A percentile compares a stretch with the other conserved stretches of the same genome.
phyloP scores from a whole-genome alignment of 2,113 vertebrate genomes.

The Prolemur simus region DNA sequence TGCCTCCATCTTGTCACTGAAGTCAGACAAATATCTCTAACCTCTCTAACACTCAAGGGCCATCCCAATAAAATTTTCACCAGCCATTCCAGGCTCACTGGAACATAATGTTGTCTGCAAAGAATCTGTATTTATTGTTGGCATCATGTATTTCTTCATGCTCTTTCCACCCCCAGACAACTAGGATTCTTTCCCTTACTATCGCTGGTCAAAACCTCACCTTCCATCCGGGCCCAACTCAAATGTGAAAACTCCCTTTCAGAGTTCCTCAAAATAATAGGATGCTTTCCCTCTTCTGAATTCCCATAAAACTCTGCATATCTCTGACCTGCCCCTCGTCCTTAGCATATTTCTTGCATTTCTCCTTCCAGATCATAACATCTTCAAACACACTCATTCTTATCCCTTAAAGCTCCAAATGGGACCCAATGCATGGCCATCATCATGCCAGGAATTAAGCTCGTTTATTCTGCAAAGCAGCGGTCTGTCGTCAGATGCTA shows the following conservation, averaged over 20 bases:
- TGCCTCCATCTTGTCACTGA: not conserved
- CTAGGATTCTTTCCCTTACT: not conserved
- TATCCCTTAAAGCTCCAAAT: constrained; percentile 60
- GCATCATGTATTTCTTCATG: not conserved
- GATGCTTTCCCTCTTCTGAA: not conserved
- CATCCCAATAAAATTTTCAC: too few relatives aligned
- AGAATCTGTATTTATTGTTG: not conserved
- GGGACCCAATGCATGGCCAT: constrained; percentile 51
- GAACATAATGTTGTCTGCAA: not conserved
- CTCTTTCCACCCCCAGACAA: not conserved
- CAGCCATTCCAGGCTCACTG: not conserved
- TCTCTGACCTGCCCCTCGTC: not conserved
- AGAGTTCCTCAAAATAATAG: not conserved
- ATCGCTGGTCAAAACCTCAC: not conserved
- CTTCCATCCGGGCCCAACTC: not conserved
- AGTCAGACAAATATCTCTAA: not conserved
- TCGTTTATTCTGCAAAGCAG: constrained; percentile 72
- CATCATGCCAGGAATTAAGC: constrained; percentile 66
- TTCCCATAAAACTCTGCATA: not conserved
- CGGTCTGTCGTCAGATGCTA: constrained; percentile 66
- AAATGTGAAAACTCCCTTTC: not conserved
- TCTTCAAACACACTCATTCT: constrained; percentile 45
- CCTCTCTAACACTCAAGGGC: not conserved
- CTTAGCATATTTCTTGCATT: not conserved
- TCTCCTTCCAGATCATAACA: constrained; percentile 28